Evolutionary conservation across 2,888 invertebrate species (phyloP), one percentile per base, ranked within the genome.

Genomic region (Netelia virgata): DNA sequence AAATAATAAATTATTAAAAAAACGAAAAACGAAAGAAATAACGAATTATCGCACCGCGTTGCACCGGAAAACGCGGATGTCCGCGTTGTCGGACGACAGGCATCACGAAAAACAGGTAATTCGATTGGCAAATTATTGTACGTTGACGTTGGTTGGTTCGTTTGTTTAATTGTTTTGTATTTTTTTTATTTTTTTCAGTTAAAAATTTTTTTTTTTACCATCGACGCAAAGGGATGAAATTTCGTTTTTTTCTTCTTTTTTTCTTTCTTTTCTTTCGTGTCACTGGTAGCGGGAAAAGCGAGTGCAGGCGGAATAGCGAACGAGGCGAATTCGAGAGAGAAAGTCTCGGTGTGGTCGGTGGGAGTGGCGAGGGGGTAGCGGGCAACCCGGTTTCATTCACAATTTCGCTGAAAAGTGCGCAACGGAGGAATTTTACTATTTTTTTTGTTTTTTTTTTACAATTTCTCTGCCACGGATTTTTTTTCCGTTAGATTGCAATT

Each of bases 31-130:
- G 66, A 77, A 3, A 23, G 1, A 23, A 23, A 23, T 23, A 23
- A 68, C 68, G 59, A 59, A 50, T 14, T 10, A 69, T 59, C 28
- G 28, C 5, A 28, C n/a, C 11, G 43, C 73, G 53, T 63, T 14
- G 20, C 10, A 73, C 55, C 57, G 78, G 41, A 73, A 69, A 68
- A 63, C 76, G 55, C 73, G 84, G 77, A 84, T 81, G 80, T 80
- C 68, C 76, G 76, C 68, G 41, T 76, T 76, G 66, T 73, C 66
- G 76, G 66, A 77, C 80, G 55, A 72, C 80, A 68, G 61, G 68
- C 50, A 66, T 68, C 84, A 73, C 61, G 23, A 41, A 75, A 69
- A 47, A 73, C 73, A 84, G 84, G 84, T 84, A 81, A 77, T 57
- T 16, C 43, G n/a, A 18, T 18, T n/a, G 16, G n/a, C 1, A 55